Conservation (phyloP, 2,797 vertebrate genomes). For the Manis pentadactyla region DNA sequence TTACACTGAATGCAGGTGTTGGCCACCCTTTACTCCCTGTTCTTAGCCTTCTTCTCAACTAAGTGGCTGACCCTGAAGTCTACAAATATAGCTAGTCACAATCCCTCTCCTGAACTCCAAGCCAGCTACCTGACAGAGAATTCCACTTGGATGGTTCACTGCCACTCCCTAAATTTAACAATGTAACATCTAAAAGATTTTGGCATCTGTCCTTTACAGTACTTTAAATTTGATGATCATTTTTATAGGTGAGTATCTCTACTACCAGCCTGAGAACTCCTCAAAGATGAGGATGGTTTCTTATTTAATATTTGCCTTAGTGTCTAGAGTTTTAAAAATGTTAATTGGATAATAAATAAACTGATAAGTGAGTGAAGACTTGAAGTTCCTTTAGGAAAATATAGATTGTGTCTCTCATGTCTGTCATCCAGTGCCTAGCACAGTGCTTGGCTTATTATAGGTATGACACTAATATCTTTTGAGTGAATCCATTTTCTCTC, state of each 20-base stretch:
- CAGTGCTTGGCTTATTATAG: neutral
- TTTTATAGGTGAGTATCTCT: neutral
- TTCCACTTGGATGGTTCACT: neutral
- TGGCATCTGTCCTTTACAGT: neutral
- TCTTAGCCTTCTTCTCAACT: neutral
- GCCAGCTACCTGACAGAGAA: neutral
- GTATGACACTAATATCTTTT: neutral
- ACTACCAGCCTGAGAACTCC: neutral
- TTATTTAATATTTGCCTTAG: neutral
- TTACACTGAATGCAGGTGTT: neutral
- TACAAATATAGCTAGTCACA: neutral
- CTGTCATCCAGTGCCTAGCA: neutral
- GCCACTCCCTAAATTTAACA: neutral
- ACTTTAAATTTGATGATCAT: neutral
- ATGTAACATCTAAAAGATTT: neutral
- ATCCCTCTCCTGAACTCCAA: neutral
- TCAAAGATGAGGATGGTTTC: neutral
- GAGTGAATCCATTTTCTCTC: neutral
- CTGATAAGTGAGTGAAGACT: neutral
- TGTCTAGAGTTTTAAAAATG: neutral
- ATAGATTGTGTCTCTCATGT: neutral
- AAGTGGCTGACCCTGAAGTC: neutral
- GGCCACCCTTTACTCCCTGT: neutral
- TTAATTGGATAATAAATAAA: neutral
- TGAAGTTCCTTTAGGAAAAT: neutral